A percentile compares a stretch with the other conserved stretches of the same genome.
Conservation (phyloP, 2,113 vertebrate genomes). For the Triplophysa siluroides region DNA sequence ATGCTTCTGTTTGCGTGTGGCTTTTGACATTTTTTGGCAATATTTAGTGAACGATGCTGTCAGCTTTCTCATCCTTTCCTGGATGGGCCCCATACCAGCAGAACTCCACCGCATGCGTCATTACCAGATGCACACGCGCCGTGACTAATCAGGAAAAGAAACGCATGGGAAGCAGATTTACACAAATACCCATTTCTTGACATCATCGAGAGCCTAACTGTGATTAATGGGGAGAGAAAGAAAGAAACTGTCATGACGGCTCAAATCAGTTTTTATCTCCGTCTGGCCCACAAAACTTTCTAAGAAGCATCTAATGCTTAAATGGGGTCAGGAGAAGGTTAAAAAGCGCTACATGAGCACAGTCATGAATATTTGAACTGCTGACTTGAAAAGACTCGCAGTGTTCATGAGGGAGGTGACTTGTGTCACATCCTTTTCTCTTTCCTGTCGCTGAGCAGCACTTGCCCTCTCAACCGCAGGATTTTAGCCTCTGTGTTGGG, state of each 20-base stretch:
- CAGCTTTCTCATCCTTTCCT: not conserved
- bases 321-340: slow-evolving; percentile 74
- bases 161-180: not conserved
- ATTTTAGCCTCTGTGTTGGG: slow-evolving; percentile 36
- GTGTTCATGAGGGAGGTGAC: slow-evolving; percentile 50
- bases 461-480: slow-evolving; percentile 42
- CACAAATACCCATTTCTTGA: not conserved
- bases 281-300: slow-evolving; percentile 64
- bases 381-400: slow-evolving; percentile 59
- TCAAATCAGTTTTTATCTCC: slow-evolving; percentile 57
- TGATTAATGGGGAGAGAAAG: not conserved
- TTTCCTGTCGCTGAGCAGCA: slow-evolving; percentile 22
- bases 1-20: not conserved
- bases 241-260: slow-evolving; percentile 51
- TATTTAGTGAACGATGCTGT: not conserved
- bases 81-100: not conserved
- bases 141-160: slow-evolving; percentile 6
- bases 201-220: not conserved
- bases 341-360: slow-evolving; percentile 68
- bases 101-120: not conserved
- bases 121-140: not conserved
- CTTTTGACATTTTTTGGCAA: not conserved
- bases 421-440: slow-evolving; percentile 39
- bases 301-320: slow-evolving; percentile 69
- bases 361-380: slow-evolving; percentile 77